phyloP scores from a whole-genome alignment of 2,797 vertebrate genomes.

The Pteronotus mesoamericanus region DNA sequence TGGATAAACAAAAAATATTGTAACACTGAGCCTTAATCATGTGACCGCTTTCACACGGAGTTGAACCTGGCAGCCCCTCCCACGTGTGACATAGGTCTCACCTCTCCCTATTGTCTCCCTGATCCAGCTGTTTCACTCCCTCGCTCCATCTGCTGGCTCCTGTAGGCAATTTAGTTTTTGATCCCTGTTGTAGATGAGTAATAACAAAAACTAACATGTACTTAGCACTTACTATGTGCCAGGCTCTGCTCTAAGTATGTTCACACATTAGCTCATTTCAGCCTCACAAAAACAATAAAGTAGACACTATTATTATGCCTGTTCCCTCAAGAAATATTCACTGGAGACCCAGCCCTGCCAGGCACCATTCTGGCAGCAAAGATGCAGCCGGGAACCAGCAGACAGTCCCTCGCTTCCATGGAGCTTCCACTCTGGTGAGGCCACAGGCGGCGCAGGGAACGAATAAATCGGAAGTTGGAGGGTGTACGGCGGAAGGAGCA shows the following conservation, averaged over 20 bases:
- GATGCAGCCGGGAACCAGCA: background rate
- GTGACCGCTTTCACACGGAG: background rate
- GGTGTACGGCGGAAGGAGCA: background rate
- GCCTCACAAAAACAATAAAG: background rate
- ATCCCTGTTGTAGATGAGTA: background rate
- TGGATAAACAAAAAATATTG: background rate
- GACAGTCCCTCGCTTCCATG: background rate
- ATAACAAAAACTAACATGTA: background rate
- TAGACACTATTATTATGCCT: background rate
- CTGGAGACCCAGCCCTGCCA: background rate
- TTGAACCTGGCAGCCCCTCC: background rate
- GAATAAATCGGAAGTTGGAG: background rate
- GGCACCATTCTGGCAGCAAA: background rate
- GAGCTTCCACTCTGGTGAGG: background rate
- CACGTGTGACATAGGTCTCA: fast-evolving
- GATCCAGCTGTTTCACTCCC: background rate
- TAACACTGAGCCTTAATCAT: background rate
- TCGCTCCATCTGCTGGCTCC: background rate
- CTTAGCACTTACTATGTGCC: background rate
- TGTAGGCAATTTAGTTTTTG: background rate
- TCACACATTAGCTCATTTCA: background rate
- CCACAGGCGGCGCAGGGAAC: background rate
- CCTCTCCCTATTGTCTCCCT: background rate
- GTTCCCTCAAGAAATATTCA: background rate
- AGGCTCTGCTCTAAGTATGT: background rate